phyloP scores from a whole-genome alignment of 2,888 invertebrate genomes.

The Labia minor region DNA sequence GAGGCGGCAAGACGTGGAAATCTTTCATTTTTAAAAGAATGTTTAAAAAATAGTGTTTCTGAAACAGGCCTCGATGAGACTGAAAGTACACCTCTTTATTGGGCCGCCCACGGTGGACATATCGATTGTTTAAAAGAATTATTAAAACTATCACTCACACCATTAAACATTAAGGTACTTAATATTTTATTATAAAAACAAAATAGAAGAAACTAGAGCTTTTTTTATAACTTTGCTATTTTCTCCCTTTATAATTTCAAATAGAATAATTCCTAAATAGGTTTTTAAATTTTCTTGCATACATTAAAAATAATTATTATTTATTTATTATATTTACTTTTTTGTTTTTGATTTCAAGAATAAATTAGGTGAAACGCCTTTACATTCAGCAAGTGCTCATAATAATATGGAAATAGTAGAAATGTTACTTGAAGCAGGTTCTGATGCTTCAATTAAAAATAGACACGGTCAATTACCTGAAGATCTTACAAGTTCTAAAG shows the following conservation, averaged over 20 bases:
- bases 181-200: conserved; percentile 16
- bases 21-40: conserved; percentile 46
- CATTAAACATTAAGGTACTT: conserved; percentile 36
- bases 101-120: conserved; percentile 54
- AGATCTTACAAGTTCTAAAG: conserved; percentile 42
- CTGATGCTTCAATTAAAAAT: conserved; percentile 41
- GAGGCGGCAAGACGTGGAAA: conserved; percentile 56
- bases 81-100: conserved; percentile 53
- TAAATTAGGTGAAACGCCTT: conserved; percentile 52
- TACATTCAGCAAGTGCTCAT: conserved; percentile 50
- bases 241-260: background rate
- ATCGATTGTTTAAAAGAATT: conserved; percentile 43
- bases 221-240: too few relatives aligned
- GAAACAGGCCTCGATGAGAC: conserved; percentile 52
- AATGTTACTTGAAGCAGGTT: conserved; percentile 43
- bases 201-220: background rate
- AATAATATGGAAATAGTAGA: conserved; percentile 46
- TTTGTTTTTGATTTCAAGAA: conserved; percentile 38
- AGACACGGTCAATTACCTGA: conserved; percentile 42
- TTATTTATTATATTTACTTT: background rate
- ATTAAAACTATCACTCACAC: conserved; percentile 38
- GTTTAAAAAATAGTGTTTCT: conserved; percentile 48
- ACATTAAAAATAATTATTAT: background rate
- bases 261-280: too few relatives aligned
- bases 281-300: too few relatives aligned